Conservation (phyloP, 2,113 vertebrate genomes). For the Taurulus bubalis region DNA sequence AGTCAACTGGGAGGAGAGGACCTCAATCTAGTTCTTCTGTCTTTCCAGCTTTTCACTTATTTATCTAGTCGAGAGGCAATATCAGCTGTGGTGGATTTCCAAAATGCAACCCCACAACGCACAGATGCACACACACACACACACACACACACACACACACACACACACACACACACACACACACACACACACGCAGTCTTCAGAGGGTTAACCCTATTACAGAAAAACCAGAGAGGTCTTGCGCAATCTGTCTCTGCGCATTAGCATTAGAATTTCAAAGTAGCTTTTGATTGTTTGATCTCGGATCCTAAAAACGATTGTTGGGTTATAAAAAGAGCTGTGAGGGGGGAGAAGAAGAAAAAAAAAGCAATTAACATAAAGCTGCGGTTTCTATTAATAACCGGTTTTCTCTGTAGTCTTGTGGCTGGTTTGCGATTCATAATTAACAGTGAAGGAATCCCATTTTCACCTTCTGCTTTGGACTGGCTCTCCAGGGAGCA, state of each 20-base stretch:
- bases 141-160: constrained; percentile 25
- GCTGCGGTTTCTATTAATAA: constrained; percentile 73
- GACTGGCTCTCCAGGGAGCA: constrained; percentile 52
- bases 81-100: constrained; percentile 59
- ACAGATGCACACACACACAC: background rate
- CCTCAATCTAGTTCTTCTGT: constrained; percentile 35
- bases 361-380: constrained; percentile 74
- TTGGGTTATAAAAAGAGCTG: constrained; percentile 45
- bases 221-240: constrained; percentile 55
- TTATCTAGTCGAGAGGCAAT: constrained; percentile 45
- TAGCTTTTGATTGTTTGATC: constrained; percentile 79
- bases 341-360: background rate
- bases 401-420: constrained; percentile 52
- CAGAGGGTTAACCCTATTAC: constrained; percentile 69
- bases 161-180: constrained; percentile 14
- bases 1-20: constrained; percentile 13
- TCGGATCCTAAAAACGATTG: constrained; percentile 75
- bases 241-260: constrained; percentile 55
- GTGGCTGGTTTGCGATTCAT: constrained; percentile 76
- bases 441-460: constrained; percentile 77
- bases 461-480: constrained; percentile 67
- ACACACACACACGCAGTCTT: constrained; percentile 30
- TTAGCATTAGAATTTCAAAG: constrained; percentile 82
- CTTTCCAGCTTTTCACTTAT: constrained; percentile 61
- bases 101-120: too few relatives aligned